A percentile compares a stretch with the other conserved stretches of the same genome.
Conservation (phyloP, 2,888 invertebrate genomes). For the Bombyx huttoni region DNA sequence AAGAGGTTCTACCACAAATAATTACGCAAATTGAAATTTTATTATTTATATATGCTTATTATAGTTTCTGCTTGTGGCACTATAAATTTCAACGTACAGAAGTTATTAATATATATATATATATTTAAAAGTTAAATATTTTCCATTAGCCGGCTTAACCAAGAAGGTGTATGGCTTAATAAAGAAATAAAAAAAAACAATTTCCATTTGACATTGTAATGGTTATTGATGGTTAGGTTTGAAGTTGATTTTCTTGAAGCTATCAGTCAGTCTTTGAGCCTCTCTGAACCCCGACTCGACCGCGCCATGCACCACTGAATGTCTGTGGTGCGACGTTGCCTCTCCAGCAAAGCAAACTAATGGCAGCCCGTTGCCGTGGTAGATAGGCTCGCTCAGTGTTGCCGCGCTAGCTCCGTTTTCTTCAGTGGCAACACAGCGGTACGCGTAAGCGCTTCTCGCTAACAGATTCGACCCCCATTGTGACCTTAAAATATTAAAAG, state of each 20-base stretch:
- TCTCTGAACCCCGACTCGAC: slow-evolving; percentile 82
- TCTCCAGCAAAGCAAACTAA: slow-evolving; percentile 78
- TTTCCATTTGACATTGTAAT: too few relatives aligned
- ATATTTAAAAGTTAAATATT: too few relatives aligned
- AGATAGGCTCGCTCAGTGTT: slow-evolving; percentile 70
- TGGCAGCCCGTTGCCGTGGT: slow-evolving; percentile 41
- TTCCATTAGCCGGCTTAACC: too few relatives aligned
- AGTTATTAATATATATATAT: too few relatives aligned
- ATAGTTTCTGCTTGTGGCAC: too few relatives aligned
- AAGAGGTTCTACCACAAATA: too few relatives aligned
- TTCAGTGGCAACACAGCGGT: slow-evolving; percentile 71
- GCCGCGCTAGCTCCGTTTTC: slow-evolving; percentile 64
- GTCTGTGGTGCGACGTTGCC: slow-evolving; percentile 76
- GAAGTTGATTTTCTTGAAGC: slow-evolving; percentile 18
- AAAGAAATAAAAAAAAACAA: too few relatives aligned
- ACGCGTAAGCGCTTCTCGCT: slow-evolving; percentile 77
- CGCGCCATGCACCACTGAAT: slow-evolving; percentile 81
- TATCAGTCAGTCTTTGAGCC: slow-evolving; percentile 71
- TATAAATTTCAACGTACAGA: too few relatives aligned
- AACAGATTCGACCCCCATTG: slow-evolving; percentile 76
- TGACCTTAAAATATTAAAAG: slow-evolving; percentile 45
- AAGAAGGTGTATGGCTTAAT: too few relatives aligned
- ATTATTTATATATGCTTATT: too few relatives aligned
- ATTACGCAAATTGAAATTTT: too few relatives aligned
- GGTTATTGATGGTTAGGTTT: too few relatives aligned